A percentile compares a stretch with the other conserved stretches of the same genome.
Conservation (phyloP, 2,888 invertebrate species). For the Eristalis tenax region DNA sequence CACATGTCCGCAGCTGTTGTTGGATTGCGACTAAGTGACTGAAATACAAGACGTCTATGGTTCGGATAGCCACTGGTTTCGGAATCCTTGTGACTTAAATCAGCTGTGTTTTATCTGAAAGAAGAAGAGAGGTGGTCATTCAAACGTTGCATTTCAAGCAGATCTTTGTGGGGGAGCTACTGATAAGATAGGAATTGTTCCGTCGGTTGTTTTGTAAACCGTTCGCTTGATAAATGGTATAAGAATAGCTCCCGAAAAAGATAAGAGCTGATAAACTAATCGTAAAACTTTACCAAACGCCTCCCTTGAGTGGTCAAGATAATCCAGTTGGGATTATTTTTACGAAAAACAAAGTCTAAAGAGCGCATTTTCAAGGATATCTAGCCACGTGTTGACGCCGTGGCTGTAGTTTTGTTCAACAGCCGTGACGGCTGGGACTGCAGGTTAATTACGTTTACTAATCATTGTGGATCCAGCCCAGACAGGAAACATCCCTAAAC, state of each 20-base stretch:
- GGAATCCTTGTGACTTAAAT: not conserved
- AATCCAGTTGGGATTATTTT: too few relatives aligned
- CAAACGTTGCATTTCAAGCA: not conserved
- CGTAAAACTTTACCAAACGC: not conserved
- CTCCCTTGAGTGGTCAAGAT: not conserved
- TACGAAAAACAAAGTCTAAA: too few relatives aligned
- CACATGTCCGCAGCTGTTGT: slow-evolving; percentile 74
- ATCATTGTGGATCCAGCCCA: too few relatives aligned
- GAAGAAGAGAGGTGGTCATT: not conserved
- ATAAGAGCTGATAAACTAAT: not conserved
- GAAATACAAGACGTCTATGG: too few relatives aligned
- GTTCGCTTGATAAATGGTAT: not conserved
- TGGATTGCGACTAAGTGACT: not conserved
- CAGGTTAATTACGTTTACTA: too few relatives aligned
- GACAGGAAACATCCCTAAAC: too few relatives aligned
- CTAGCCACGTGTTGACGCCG: too few relatives aligned
- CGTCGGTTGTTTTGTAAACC: not conserved
- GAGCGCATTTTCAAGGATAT: too few relatives aligned
- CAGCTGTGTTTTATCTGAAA: not conserved
- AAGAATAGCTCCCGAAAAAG: not conserved
- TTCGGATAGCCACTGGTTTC: not conserved
- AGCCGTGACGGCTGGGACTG: too few relatives aligned
- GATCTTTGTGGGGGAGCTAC: not conserved
- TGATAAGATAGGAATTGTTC: not conserved
- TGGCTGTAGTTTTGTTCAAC: too few relatives aligned